These are phyloP conservation scores for Heliconius eleuchia DNA, from an alignment of 1,140 invertebrate genomes.

Conservation along the genomic window DNA sequence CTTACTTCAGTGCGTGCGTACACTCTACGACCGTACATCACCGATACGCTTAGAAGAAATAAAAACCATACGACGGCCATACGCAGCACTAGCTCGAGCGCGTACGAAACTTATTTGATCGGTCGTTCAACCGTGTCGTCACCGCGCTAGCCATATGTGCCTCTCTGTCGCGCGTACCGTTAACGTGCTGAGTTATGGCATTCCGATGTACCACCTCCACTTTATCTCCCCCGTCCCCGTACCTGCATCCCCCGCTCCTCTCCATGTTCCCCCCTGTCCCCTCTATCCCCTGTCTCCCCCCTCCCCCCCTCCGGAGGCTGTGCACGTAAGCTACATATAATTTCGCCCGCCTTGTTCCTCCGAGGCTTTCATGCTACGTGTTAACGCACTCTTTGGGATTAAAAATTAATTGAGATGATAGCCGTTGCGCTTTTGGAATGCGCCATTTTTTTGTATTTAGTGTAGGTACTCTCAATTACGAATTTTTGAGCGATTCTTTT, in stretches of 20 bases:
- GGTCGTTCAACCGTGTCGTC: conserved; percentile 78
- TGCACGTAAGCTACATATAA: conserved; percentile 57
- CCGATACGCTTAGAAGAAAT: conserved; percentile 72
- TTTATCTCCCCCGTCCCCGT: not conserved
- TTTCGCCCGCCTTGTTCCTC: conserved; percentile 64
- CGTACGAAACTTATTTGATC: conserved; percentile 80
- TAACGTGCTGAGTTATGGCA: conserved; percentile 78
- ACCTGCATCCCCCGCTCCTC: not conserved
- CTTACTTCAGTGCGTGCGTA: no score
- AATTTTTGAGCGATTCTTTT: conserved; percentile 9
- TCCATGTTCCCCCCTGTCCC: not conserved
- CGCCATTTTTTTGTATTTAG: conserved; percentile 11
- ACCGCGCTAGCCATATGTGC: conserved; percentile 47
- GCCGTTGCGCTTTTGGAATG: conserved; percentile 19
- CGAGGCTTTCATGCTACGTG: conserved; percentile 59
- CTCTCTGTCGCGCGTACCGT: conserved; percentile 73
- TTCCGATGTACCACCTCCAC: conserved; percentile 75
- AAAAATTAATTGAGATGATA: conserved; percentile 46
- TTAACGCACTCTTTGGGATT: conserved; percentile 59
- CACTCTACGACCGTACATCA: no score
- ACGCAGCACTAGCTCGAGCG: conserved; percentile 33
- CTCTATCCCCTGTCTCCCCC: not conserved
- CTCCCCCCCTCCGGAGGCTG: conserved; percentile 57
- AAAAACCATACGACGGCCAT: conserved; percentile 66
- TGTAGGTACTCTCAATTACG: no score